A percentile compares a stretch with the other conserved stretches of the same genome.
Conservation (phyloP, 2,888 invertebrate genomes). For the Phalangium opilio region DNA sequence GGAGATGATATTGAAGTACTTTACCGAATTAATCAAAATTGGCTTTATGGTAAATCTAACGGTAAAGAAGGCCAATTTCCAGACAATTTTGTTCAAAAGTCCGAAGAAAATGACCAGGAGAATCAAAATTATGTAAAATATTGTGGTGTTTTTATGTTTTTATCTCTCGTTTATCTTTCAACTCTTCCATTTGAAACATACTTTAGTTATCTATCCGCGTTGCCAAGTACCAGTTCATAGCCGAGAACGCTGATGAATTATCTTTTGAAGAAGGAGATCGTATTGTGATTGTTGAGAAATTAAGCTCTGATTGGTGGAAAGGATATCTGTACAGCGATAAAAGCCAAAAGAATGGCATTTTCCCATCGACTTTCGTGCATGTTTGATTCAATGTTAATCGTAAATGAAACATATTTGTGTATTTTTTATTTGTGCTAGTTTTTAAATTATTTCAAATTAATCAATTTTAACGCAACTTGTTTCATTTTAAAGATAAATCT, state of each 20-base stretch:
- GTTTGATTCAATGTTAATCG: too few species aligned
- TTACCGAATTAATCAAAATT: background rate
- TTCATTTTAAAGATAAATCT: too few species aligned
- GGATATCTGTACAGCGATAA: conserved; percentile 3
- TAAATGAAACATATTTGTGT: too few species aligned
- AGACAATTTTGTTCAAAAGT: background rate
- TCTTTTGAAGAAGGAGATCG: conserved; percentile 9
- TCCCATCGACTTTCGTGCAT: conserved; percentile 7
- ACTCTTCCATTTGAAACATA: background rate
- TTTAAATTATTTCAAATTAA: too few species aligned
- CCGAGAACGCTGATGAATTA: conserved; percentile 9
- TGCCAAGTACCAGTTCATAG: conserved; percentile 8
- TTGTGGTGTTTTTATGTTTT: background rate
- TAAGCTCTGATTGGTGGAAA: conserved; percentile 7
- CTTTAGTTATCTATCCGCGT: background rate
- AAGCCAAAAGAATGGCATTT: conserved; percentile 5
- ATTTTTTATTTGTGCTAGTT: too few species aligned
- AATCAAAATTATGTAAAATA: background rate
- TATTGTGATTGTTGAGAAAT: conserved; percentile 4
- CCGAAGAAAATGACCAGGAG: background rate
- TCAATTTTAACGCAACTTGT: too few species aligned
- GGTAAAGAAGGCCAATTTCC: background rate
- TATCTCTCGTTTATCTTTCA: too few species aligned
- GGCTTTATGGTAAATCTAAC: background rate
- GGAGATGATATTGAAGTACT: background rate